phyloP scores from a whole-genome alignment of 2,113 vertebrate species.

The Acanthisitta chloris region DNA sequence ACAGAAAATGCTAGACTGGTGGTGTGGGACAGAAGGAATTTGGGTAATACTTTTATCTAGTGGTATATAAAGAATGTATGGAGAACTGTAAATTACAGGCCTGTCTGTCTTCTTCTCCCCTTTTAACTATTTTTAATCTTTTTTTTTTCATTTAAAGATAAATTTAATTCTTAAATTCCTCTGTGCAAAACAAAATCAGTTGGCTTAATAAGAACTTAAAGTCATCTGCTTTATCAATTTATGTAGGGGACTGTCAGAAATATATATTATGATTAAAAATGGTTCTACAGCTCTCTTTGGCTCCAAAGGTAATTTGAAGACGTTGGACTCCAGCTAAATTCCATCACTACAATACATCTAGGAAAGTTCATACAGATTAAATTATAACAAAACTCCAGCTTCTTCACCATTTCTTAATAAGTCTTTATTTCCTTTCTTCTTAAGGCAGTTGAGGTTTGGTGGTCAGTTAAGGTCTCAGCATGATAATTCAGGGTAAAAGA shows the following conservation, averaged over 20 bases:
- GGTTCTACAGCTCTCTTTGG: background rate
- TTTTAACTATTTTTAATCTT: background rate
- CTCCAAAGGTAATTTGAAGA: background rate
- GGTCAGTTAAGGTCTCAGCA: background rate
- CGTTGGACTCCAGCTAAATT: background rate
- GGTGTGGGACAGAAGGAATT: background rate
- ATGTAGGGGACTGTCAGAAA: background rate
- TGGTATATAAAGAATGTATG: background rate
- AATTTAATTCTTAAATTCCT: background rate
- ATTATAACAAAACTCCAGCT: background rate
- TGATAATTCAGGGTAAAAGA: background rate
- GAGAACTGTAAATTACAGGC: background rate
- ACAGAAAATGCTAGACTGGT: background rate
- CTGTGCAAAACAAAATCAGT: background rate
- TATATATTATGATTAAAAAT: background rate
- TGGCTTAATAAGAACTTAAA: background rate
- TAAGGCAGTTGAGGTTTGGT: background rate
- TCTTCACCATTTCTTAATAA: background rate
- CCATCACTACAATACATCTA: background rate
- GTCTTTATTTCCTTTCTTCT: background rate
- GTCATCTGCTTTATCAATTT: background rate
- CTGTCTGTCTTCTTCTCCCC: background rate
- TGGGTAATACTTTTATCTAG: background rate
- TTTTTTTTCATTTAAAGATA: background rate
- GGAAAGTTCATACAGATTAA: background rate